Conservation (phyloP, 2,797 vertebrate species). For the Enteromius anoplus region DNA sequence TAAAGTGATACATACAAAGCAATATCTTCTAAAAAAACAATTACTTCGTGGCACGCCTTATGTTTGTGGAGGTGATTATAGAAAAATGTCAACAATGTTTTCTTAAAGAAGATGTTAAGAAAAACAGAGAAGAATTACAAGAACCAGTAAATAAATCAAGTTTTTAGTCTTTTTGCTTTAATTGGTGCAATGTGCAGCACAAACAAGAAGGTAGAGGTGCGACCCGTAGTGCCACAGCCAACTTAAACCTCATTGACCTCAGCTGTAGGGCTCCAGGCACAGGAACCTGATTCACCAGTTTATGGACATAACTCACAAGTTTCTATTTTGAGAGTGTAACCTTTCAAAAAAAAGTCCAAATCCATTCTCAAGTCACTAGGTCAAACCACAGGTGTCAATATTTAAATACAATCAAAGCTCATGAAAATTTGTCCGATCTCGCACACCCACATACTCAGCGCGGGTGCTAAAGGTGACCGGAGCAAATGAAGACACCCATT, state of each 20-base stretch:
- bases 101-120: background rate
- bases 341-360: background rate
- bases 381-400: constrained; percentile 11
- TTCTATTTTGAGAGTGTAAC: background rate
- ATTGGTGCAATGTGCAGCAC: background rate
- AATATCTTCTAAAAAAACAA: background rate
- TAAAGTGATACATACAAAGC: background rate
- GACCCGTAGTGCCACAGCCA: background rate
- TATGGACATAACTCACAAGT: background rate
- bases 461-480: background rate
- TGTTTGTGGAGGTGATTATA: background rate
- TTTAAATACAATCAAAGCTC: constrained; percentile 4
- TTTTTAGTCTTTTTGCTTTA: background rate
- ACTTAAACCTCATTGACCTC: background rate
- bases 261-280: background rate
- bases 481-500: background rate
- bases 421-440: constrained; percentile 3
- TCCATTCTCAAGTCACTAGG: constrained; percentile 2
- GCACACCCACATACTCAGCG: background rate
- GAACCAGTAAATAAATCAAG: background rate
- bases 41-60: background rate
- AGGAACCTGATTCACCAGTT: background rate
- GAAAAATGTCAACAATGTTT: background rate
- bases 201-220: background rate
- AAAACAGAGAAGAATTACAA: background rate